Evolutionary conservation across 2,113 vertebrate species (phyloP).

Genomic region (Pseudolaguvia tuberculata): DNA sequence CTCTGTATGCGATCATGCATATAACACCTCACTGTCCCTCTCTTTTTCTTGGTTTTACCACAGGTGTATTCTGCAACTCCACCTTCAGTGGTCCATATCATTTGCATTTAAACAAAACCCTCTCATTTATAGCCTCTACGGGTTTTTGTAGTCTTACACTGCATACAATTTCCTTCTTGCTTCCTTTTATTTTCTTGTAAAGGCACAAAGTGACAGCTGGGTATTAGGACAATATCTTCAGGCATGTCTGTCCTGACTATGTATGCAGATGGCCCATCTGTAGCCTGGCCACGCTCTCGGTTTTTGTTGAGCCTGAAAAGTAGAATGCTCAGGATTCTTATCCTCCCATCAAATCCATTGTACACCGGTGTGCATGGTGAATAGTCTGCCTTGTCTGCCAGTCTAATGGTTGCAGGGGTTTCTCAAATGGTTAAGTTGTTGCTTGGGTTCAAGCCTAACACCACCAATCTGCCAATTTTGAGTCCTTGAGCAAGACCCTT

Average conservation of each 20-base stretch:
- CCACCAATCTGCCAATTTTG: too few relatives aligned
- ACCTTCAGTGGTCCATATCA: background rate
- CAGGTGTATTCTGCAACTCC: background rate
- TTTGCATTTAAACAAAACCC: background rate
- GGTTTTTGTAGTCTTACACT: background rate
- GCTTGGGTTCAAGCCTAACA: too few relatives aligned
- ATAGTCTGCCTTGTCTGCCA: slow-evolving; percentile 11
- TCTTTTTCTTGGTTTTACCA: background rate
- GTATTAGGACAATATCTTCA: slow-evolving; percentile 12
- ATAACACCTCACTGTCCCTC: slow-evolving; percentile 20
- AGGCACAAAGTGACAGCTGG: slow-evolving; percentile 28
- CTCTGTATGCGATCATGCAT: slow-evolving; percentile 12
- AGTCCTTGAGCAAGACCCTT: too few relatives aligned
- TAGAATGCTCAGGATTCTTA: slow-evolving; percentile 34
- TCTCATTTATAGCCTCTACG: background rate
- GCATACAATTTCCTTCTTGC: background rate
- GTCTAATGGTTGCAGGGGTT: background rate
- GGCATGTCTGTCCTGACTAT: slow-evolving; percentile 34
- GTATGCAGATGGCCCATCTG: slow-evolving; percentile 51
- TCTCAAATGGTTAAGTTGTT: too few relatives aligned
- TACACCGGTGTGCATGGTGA: background rate
- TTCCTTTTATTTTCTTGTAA: slow-evolving; percentile 12
- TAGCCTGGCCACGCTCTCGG: slow-evolving; percentile 6
- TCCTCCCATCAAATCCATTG: slow-evolving; percentile 26
- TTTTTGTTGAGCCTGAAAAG: slow-evolving; percentile 27